Base-by-base conservation (phyloP, 2,888 invertebrate species). In the Adela reaumurella region DNA sequence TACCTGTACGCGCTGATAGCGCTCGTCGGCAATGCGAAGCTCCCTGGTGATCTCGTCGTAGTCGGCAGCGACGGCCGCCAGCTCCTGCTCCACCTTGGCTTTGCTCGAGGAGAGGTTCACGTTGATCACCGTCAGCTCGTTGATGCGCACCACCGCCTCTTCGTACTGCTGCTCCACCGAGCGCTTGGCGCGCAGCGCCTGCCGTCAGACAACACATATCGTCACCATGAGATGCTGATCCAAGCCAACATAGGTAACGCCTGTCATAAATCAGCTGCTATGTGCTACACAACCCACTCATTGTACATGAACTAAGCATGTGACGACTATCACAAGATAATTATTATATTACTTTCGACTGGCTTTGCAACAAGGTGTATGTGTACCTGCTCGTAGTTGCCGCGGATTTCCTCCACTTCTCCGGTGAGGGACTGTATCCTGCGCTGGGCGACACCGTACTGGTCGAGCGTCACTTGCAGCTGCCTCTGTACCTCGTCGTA, bases 21-120 rank as follows among this genome's bases (percentile, higher is more conserved):
- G 90, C 78, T 97, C 97, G 69, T 97, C 97, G 65, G 88, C 87
- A 61, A 94, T 86, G 74, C 92, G 90, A 65, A 97, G 83, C 74
- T 97, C 96, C 81, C 94, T 94, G 74, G 93, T 92, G 67, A 97
- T 92, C 80, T 99, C 99, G 69, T 99, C 98, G 72, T 98, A 94
- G 78, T 99, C 98, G 60, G 93, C 88, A 59, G 96, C 92, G 61
- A 98, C 86, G 59, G 91, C 89, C 49, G 87, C 80, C 63, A 97
- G 82, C 76, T 98, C 97, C 68, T 94, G 94, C 80, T 97, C 97
- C 68, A 97, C 84, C 82, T 96, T 96, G 68, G 91, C 89, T 85
- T 92, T 97, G 76, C 90, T 87, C 63, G 96, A 92, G 51, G 94
- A 89, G 68, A 99, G 83, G 82, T 94, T 95, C 57, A 96, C 94